These are phyloP conservation scores for Pollenia griseotomentosa DNA, from an alignment of 2,888 invertebrate genomes.

Conservation along the genomic window DNA sequence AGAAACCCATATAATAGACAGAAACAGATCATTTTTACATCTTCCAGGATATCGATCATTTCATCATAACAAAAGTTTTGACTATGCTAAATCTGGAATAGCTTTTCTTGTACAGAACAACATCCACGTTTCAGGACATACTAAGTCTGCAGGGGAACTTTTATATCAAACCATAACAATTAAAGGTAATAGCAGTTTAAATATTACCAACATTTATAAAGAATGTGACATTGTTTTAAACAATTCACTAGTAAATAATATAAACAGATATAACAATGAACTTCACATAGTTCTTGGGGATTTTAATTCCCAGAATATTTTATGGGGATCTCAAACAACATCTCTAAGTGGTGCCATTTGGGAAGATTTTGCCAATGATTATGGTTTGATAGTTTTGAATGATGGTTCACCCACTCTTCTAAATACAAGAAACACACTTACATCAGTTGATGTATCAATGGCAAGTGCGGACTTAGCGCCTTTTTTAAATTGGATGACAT, in stretches of 20 bases:
- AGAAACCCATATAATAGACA: too few relatives aligned
- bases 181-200: not conserved
- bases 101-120: not conserved
- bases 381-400: constrained; percentile 16
- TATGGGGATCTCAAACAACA: constrained; percentile 31
- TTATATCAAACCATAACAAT: constrained; percentile 19
- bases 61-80: too few relatives aligned
- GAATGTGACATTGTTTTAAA: constrained; percentile 1
- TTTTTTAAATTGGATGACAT: too few relatives aligned
- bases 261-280: not conserved
- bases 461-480: too few relatives aligned
- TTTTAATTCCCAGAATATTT: constrained; percentile 5
- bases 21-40: too few relatives aligned
- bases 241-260: not conserved
- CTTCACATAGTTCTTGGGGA: constrained; percentile 29
- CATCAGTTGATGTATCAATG: too few relatives aligned
- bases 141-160: constrained; percentile 3
- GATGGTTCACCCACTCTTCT: constrained; percentile 23
- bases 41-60: too few relatives aligned
- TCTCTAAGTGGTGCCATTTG: constrained; percentile 2
- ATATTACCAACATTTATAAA: constrained; percentile 7
- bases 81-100: too few relatives aligned
- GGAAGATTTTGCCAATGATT: constrained; percentile 27
- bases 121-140: constrained; percentile 12
- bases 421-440: too few relatives aligned